Base-by-base conservation (phyloP, 2,888 invertebrate genomes). In the Bembecia ichneumoniformis region DNA sequence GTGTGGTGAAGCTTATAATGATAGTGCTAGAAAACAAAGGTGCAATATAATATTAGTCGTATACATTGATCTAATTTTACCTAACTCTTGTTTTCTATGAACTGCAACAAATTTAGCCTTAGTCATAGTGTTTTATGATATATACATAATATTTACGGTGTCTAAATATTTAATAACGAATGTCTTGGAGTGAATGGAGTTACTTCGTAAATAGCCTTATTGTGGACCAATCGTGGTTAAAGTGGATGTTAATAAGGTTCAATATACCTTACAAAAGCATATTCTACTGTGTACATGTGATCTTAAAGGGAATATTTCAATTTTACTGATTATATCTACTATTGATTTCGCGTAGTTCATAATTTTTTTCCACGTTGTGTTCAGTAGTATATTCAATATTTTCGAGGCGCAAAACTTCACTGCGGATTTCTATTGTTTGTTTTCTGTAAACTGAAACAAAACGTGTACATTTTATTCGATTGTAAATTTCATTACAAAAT, bases 161-260 rank as follows among this genome's bases (percentile, higher is more conserved):
- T 11, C 13, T 40, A 13, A 13, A 40, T 40, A 14, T 40, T 40
- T 40, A 11, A 2, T 40, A 40, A 40, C 2, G 14, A 10, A 40
- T 40, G 4, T 40, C 40, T 40, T 13, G n/a, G 40, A 40, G 14
- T 40, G 40, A 40, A 40, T 40, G 40, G 59, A 56, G 55, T 60
- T 62, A 62, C 60, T 69, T 62, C 64, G 62, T 68, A 66, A 60
- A 64, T 66, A 71, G 84, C 84, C 82, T 84, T 84, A 82, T 64
- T 64, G 72, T 65, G 84, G 84, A 84, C 84, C 84, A 84, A 84
- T 73, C 67, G 66, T 71, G 66, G 62, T 59, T 72, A 73, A 64
- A 59, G 60, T 64, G 57, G 60, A 53, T 64, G 57, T 50, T 49
- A 28, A 28, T 28, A 51, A 64, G 64, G 68, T 66, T 66, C 66